Base-by-base conservation (phyloP, 1,140 invertebrate species). In the Trachymyrmex cornetzi region DNA sequence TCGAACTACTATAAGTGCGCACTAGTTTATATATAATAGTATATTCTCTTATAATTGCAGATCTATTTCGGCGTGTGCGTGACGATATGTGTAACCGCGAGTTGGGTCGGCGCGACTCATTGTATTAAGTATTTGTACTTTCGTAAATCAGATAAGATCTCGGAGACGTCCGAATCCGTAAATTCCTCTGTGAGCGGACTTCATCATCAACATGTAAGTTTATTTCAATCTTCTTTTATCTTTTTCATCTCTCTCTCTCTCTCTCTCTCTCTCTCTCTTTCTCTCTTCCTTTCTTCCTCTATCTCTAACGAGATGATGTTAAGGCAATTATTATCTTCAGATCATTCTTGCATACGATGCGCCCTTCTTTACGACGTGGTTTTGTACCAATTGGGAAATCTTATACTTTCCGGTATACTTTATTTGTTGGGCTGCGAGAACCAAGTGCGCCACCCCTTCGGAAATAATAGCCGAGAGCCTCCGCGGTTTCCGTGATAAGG, bases 291-390 rank as follows among this genome's bases (percentile, higher is more conserved):
- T 0, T 34, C 34, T 34, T 34, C 6, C 34, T 34, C 34, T 9
- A 34, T 34, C 34, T 38, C 0, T 11, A 80, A 69, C 1, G 19
- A 30, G 27, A 59, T 77, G 19, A 59, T 9, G 1, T 34, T 9
- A 48, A 3, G 16, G n/a, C 30, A 59, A 22, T 1, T 22, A 82
- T 24, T 57, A 19, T 81, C 57, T 77, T 55, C 59, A 97, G 96
- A 90, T 91, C 22, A 95, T 96, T 86, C 94, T 96, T 71, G 95
- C 96, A 22, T 98, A 98, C 95, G 97, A 98, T 94, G 98, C 98
- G 38, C 98, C 98, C 71, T 99, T 99, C 95, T 98, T 99, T 94
- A 98, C 98, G 14, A 98, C 98, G 19, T 99, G 98, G 98, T 98
- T 99, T 93, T 98, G 97, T 93, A 99, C 98, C n/a, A 98, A 98